Evolutionary conservation across 64 coral and sea anemone genomes (phyloP), one percentile per base, ranked within the genome.

Genomic region (Porites australiensis): DNA sequence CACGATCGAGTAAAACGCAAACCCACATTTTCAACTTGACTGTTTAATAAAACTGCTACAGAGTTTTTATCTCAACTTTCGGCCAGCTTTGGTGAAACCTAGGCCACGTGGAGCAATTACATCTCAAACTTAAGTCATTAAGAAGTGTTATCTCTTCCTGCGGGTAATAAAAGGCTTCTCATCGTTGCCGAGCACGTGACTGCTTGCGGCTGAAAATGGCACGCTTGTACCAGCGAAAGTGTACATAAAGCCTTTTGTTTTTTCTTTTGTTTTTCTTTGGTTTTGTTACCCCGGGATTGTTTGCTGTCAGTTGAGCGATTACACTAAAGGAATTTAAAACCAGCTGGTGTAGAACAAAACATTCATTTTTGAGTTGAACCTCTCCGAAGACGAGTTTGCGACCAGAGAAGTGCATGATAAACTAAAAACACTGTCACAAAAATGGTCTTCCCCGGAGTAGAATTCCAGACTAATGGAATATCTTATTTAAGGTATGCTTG

Each of bases 131-230:
- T 4, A 14, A 64, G 62, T 19, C 5, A 64, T 13, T 64, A 19
- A 64, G 2, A 27, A 70, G 66, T 70, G 18, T 70, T 19, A 7
- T 70, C 19, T 23, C 27, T 70, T 70, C 66, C n/a, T 70, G 66
- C 5, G 54, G 14, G 63, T 13, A 48, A 44, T 48, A 85, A 67
- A 72, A 64, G 23, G 21, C 52, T 18, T 58, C 3, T 58, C 13
- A 45, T 88, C 52, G 86, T 88, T 88, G 73, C 86, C 50, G 51
- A 22, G 86, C 86, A 88, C 86, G 86, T 88, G 86, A 61, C 64
- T 14, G 11, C 11, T 8, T 16, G 9, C 6, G 37, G 58, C 19
- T 37, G 61, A 68, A 69, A 84, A 69, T 68, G 58, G 46, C 81
- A 84, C 63, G 81, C 45, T 84, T 84, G 61, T 52, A 69, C 81